Evolutionary conservation across 92 coral and sea anemone species (phyloP).

Genomic region (Anthopleura xanthogrammica): DNA sequence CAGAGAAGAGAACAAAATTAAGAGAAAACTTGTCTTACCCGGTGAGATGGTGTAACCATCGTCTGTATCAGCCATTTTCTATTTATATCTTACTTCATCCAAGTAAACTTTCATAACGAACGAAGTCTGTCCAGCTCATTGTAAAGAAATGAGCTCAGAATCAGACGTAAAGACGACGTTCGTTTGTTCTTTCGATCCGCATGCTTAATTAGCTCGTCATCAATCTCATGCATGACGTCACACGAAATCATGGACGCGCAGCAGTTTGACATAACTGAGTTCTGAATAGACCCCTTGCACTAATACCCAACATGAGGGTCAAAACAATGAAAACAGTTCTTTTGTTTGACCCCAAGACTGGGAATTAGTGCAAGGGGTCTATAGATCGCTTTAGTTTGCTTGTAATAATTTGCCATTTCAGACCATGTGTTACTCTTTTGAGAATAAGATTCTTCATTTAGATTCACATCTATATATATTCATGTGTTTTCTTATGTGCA

Average conservation of each 20-base stretch:
- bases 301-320: too few relatives aligned
- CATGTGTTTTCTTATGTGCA: too few relatives aligned
- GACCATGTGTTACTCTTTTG: too few relatives aligned
- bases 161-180: background rate
- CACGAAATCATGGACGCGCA: background rate
- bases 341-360: too few relatives aligned
- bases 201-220: constrained; percentile 33
- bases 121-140: background rate
- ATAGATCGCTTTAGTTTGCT: too few relatives aligned
- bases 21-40: background rate
- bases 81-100: background rate
- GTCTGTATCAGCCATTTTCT: background rate
- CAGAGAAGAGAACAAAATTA: background rate
- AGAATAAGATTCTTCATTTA: too few relatives aligned
- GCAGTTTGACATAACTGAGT: background rate
- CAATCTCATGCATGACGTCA: background rate
- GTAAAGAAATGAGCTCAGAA: background rate
- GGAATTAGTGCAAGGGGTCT: too few relatives aligned
- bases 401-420: too few relatives aligned
- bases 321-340: too few relatives aligned
- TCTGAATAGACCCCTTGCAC: too few relatives aligned
- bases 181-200: constrained; percentile 11
- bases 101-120: background rate
- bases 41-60: background rate
- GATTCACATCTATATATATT: too few relatives aligned